Conservation (phyloP, 2,888 invertebrate genomes). For the Phyllotreta striolata region DNA sequence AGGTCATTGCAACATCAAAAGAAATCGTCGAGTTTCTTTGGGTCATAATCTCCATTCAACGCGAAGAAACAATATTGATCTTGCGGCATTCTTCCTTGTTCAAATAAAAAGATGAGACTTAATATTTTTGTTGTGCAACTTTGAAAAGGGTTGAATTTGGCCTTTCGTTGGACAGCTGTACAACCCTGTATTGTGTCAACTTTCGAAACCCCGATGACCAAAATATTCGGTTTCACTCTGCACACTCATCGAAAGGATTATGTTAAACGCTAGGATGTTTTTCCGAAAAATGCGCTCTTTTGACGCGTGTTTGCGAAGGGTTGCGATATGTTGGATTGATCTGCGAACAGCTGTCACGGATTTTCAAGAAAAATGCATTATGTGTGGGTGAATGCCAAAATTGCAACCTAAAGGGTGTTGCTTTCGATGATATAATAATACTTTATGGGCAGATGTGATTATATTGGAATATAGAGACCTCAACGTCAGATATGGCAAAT, state of each 20-base stretch:
- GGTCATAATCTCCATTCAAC: conserved; percentile 19
- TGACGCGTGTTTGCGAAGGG: conserved; percentile 38
- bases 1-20: conserved; percentile 10
- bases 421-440: conserved; percentile 24
- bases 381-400: conserved; percentile 30
- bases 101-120: conserved; percentile 38
- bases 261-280: conserved; percentile 27
- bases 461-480: conserved; percentile 18
- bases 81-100: conserved; percentile 34
- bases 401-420: conserved; percentile 16
- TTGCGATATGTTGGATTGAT: conserved; percentile 40
- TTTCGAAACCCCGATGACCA: conserved; percentile 35
- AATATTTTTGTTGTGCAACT: conserved; percentile 38
- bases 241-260: conserved; percentile 36
- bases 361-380: conserved; percentile 35
- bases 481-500: conserved; percentile 3
- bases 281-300: conserved; percentile 24
- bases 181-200: conserved; percentile 37
- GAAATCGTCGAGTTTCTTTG: conserved; percentile 17
- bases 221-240: conserved; percentile 46
- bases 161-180: conserved; percentile 36
- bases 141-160: conserved; percentile 33
- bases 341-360: conserved; percentile 36
- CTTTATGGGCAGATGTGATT: conserved; percentile 15
- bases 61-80: conserved; percentile 33